phyloP scores from a whole-genome alignment of 2,113 vertebrate species.

The Typhlomys cinereus region DNA sequence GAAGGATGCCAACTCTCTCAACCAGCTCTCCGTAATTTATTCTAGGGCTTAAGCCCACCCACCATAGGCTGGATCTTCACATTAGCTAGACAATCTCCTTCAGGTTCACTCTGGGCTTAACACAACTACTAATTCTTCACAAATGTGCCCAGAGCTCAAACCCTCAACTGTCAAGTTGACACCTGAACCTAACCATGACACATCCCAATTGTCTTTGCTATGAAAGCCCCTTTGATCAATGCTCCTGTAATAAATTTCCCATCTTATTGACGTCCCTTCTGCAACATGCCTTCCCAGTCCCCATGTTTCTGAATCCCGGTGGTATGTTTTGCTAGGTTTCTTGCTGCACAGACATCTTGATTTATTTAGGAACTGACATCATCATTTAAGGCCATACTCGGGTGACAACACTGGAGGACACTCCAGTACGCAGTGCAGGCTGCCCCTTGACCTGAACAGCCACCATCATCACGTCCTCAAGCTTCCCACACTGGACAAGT shows the following conservation, averaged over 20 bases:
- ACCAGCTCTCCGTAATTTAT: too few species aligned
- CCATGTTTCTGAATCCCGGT: background rate
- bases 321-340: background rate
- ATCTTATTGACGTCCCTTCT: background rate
- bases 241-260: background rate
- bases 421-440: too few species aligned
- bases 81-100: too few species aligned
- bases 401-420: background rate
- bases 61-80: too few species aligned
- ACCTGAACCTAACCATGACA: too few species aligned
- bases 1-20: too few species aligned
- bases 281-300: background rate
- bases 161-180: too few species aligned
- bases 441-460: background rate
- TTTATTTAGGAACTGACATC: background rate
- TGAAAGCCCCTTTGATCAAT: background rate
- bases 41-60: too few species aligned
- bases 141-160: too few species aligned
- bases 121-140: too few species aligned
- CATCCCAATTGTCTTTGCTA: background rate
- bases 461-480: background rate
- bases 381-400: background rate
- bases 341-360: too few species aligned
- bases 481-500: background rate
- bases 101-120: too few species aligned